These are phyloP conservation scores for Aeoliscus strigatus DNA, from an alignment of 2,797 vertebrate species.

Conservation along the genomic window DNA sequence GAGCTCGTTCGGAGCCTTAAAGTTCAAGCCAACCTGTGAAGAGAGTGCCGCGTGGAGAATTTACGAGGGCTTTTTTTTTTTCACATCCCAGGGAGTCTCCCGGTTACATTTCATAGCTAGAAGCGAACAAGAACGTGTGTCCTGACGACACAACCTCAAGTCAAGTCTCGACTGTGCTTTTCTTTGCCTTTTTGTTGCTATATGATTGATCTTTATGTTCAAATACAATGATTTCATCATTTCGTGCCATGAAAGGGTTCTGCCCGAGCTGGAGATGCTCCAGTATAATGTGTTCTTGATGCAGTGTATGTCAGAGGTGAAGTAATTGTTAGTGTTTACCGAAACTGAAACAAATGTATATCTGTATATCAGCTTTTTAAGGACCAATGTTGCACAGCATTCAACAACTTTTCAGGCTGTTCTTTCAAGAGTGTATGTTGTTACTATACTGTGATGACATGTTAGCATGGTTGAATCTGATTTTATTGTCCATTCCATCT, in stretches of 20 bases:
- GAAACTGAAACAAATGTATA: slow-evolving; percentile 21
- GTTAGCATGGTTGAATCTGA: slow-evolving; percentile 23
- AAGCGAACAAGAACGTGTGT: slow-evolving; percentile 33
- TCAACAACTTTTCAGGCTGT: slow-evolving; percentile 19
- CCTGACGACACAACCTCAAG: slow-evolving; percentile 44
- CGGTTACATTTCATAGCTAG: slow-evolving; percentile 35
- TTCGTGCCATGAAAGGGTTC: slow-evolving; percentile 32
- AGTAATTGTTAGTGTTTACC: slow-evolving; percentile 7
- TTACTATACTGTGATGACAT: slow-evolving; percentile 32
- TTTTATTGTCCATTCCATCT: slow-evolving; percentile 25
- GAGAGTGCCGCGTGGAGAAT: slow-evolving; percentile 29
- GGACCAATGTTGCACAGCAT: slow-evolving; percentile 41
- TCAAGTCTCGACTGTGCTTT: slow-evolving; percentile 29
- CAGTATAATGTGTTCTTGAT: slow-evolving; percentile 35
- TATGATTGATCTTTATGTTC: slow-evolving; percentile 35
- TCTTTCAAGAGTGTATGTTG: slow-evolving; percentile 4
- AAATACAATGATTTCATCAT: slow-evolving; percentile 33
- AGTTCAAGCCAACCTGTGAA: slow-evolving; percentile 23
- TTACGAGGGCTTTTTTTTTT: slow-evolving; percentile 13
- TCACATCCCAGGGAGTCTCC: slow-evolving; percentile 37
- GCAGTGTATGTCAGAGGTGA: slow-evolving; percentile 32
- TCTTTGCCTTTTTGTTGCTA: no score
- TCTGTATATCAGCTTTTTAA: slow-evolving; percentile 33
- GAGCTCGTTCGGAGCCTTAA: slow-evolving; percentile 32
- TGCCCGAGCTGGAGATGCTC: slow-evolving; percentile 9